Percentiles rank a stretch among this genome's conserved stretches.
Conservation (phyloP, 1,140 invertebrate species). For the Mamestra configurata region DNA sequence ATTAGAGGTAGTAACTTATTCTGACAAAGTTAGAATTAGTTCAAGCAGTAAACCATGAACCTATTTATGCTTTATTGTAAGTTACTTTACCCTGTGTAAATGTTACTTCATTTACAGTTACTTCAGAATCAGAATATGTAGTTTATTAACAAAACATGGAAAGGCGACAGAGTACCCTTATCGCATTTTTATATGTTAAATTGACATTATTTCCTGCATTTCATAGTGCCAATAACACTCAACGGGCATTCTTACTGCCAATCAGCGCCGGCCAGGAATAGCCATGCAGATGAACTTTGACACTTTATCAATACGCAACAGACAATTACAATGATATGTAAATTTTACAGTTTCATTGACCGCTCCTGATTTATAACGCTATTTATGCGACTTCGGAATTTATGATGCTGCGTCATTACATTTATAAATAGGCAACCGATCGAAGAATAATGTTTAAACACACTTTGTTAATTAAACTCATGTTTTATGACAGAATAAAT, state of each 20-base stretch:
- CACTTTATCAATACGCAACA: conserved; percentile 43
- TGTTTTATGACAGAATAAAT: conserved; percentile 3
- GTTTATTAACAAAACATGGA: neutral
- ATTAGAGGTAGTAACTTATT: neutral
- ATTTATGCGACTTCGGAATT: conserved; percentile 30
- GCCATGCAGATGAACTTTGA: conserved; percentile 22
- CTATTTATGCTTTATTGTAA: too few species aligned
- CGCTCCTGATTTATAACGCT: conserved; percentile 15
- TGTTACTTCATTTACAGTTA: neutral
- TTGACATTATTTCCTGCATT: conserved; percentile 34
- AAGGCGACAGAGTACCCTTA: neutral
- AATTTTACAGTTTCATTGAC: conserved; percentile 40
- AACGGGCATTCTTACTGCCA: conserved; percentile 20
- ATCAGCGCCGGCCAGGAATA: conserved; percentile 16
- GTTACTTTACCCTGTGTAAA: neutral
- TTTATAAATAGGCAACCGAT: conserved; percentile 26
- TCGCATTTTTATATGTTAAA: neutral
- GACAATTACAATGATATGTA: conserved; percentile 28
- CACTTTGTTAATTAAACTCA: conserved; percentile 17
- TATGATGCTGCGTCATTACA: conserved; percentile 24
- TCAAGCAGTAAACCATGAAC: too few species aligned
- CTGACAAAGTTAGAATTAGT: neutral
- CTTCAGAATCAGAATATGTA: neutral
- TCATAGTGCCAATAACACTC: conserved; percentile 27
- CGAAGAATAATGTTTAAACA: conserved; percentile 23